Conservation (phyloP, 1,140 invertebrate species). For the Wasmannia auropunctata region DNA sequence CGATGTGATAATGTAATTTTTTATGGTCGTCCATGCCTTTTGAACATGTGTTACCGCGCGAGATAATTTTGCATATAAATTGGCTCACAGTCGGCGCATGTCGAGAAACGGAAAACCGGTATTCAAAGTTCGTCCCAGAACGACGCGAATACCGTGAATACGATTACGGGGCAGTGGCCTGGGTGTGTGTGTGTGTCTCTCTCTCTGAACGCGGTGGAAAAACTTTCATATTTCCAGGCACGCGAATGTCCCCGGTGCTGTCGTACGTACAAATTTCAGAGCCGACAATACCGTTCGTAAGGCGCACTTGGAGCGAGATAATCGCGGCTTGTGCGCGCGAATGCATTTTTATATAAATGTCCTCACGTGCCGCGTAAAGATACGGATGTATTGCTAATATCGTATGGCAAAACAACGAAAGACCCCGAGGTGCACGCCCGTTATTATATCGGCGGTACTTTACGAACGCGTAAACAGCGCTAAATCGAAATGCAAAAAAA, state of each 20-base stretch:
- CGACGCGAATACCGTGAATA: slow-evolving; percentile 67
- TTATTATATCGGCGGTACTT: slow-evolving; percentile 28
- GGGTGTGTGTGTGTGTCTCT: too few relatives aligned
- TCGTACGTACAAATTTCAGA: slow-evolving; percentile 57
- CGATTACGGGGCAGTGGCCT: slow-evolving; percentile 58
- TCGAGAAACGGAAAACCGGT: slow-evolving; percentile 73
- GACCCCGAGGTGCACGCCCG: neutral
- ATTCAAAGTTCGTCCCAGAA: slow-evolving; percentile 70
- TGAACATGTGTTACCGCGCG: slow-evolving; percentile 71
- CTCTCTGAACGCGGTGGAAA: slow-evolving; percentile 59
- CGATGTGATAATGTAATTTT: slow-evolving; percentile 72
- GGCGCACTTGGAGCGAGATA: slow-evolving; percentile 44
- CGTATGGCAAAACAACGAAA: slow-evolving; percentile 21
- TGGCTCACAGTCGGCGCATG: slow-evolving; percentile 67
- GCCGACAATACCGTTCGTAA: slow-evolving; percentile 44
- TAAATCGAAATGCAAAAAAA: neutral
- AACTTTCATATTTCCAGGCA: slow-evolving; percentile 60
- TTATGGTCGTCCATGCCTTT: slow-evolving; percentile 63
- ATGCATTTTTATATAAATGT: slow-evolving; percentile 37
- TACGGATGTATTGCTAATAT: slow-evolving; percentile 30
- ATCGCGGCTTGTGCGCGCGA: slow-evolving; percentile 37
- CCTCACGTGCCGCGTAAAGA: slow-evolving; percentile 28
- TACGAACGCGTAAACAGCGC: neutral
- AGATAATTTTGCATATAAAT: slow-evolving; percentile 76
- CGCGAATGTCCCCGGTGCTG: slow-evolving; percentile 46